Percentiles rank a stretch among this genome's conserved stretches.
These are phyloP conservation scores for Litocranius walleri DNA, from an alignment of 2,113 vertebrate genomes.

Conservation along the genomic window DNA sequence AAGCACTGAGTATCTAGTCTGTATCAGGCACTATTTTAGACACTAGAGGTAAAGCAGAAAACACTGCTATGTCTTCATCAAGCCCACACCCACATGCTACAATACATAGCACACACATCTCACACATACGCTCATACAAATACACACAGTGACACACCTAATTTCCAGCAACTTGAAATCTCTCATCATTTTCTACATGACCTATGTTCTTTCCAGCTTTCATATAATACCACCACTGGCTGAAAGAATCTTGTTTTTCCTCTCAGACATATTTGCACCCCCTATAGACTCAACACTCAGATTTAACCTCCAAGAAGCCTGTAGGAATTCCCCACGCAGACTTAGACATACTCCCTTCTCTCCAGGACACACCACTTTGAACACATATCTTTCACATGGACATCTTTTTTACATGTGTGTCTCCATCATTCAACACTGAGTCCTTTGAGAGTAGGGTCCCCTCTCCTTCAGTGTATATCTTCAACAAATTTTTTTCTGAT, in stretches of 20 bases:
- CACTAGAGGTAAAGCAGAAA: background rate
- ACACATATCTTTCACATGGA: background rate
- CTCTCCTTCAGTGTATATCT: background rate
- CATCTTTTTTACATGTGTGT: background rate
- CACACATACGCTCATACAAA: background rate
- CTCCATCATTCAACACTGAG: background rate
- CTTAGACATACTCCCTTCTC: background rate
- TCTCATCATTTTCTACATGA: constrained; percentile 9
- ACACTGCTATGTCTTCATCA: background rate
- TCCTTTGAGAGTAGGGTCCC: background rate
- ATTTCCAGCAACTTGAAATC: background rate
- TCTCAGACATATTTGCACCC: background rate
- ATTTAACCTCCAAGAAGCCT: background rate
- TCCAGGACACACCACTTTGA: background rate
- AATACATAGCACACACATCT: background rate
- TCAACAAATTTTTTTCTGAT: background rate
- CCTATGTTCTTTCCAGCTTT: background rate
- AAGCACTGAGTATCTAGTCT: background rate
- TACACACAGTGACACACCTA: background rate
- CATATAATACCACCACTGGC: background rate
- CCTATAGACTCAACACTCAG: background rate
- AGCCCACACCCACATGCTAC: background rate
- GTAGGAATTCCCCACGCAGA: background rate
- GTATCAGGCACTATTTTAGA: background rate
- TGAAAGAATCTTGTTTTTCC: background rate